Evolutionary conservation across 2,113 vertebrate genomes (phyloP).

Genomic region (Trogon surrucura): DNA sequence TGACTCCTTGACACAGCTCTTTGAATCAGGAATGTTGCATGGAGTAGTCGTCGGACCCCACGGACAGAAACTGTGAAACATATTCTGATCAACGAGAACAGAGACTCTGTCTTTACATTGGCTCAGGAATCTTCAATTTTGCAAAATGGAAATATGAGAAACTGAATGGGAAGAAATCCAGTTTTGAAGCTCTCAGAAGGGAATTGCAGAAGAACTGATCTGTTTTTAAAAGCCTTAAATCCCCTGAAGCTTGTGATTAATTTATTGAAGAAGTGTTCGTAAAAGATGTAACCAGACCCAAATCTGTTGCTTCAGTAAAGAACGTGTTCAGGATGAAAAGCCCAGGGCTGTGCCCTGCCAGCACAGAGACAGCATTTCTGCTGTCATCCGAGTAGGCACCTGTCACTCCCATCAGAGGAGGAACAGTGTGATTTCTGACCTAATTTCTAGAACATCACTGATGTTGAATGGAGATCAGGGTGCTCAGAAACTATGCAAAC

Average conservation of each 20-base stretch:
- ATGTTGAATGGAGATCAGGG: background rate
- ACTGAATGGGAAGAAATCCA: constrained; percentile 26
- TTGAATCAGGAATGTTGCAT: background rate
- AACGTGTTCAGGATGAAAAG: background rate
- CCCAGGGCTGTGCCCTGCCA: constrained; percentile 4
- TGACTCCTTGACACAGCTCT: background rate
- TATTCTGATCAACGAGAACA: background rate
- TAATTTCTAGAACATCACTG: constrained; percentile 18
- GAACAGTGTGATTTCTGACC: constrained; percentile 16
- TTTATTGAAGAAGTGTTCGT: constrained; percentile 56
- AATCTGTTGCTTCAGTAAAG: background rate
- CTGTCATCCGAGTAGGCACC: background rate
- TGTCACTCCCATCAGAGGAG: constrained; percentile 36
- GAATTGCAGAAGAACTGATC: constrained; percentile 32
- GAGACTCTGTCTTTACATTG: background rate
- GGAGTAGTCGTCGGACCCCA: rapidly evolving
- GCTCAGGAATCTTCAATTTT: background rate
- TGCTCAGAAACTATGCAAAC: background rate
- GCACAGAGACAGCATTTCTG: background rate
- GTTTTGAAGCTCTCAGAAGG: constrained; percentile 9
- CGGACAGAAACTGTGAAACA: rapidly evolving
- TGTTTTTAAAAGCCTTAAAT: constrained; percentile 40
- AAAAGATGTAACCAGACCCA: constrained; percentile 39
- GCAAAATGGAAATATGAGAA: constrained; percentile 34
- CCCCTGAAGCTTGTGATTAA: constrained; percentile 53